Evolutionary conservation across 2,113 vertebrate genomes (phyloP).

Genomic region (Halcyon malimbica): DNA sequence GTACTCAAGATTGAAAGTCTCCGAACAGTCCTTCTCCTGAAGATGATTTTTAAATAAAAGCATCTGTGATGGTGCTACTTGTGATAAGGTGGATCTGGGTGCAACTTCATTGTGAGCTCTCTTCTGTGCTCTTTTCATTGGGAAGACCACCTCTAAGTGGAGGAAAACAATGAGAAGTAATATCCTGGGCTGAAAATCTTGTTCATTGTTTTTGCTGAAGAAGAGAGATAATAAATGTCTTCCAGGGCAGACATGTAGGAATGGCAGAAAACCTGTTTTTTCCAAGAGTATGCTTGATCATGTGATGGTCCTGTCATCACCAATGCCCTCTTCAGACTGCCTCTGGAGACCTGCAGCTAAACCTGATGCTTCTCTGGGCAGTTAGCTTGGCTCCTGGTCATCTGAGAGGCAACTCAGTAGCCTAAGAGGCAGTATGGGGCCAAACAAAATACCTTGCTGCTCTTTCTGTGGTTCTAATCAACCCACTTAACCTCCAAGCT

Average conservation of each 20-base stretch:
- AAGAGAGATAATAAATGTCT: not conserved
- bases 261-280: not conserved
- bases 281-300: not conserved
- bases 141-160: not conserved
- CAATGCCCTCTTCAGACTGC: not conserved
- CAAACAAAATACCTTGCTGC: not conserved
- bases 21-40: not conserved
- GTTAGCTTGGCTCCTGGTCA: not conserved
- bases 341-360: not conserved
- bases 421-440: not conserved
- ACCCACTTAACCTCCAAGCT: not conserved
- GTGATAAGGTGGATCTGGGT: not conserved
- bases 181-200: not conserved
- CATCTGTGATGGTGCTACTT: not conserved
- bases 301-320: not conserved
- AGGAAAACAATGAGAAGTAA: not conserved
- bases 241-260: not conserved
- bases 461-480: not conserved
- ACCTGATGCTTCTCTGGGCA: no score
- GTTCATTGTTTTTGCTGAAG: no score
- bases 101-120: not conserved
- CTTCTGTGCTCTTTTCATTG: not conserved
- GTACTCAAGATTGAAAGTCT: fast-evolving
- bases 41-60: not conserved
- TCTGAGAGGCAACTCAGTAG: not conserved